phyloP scores from a whole-genome alignment of 2,113 vertebrate species.

The Erpornis zantholeuca region DNA sequence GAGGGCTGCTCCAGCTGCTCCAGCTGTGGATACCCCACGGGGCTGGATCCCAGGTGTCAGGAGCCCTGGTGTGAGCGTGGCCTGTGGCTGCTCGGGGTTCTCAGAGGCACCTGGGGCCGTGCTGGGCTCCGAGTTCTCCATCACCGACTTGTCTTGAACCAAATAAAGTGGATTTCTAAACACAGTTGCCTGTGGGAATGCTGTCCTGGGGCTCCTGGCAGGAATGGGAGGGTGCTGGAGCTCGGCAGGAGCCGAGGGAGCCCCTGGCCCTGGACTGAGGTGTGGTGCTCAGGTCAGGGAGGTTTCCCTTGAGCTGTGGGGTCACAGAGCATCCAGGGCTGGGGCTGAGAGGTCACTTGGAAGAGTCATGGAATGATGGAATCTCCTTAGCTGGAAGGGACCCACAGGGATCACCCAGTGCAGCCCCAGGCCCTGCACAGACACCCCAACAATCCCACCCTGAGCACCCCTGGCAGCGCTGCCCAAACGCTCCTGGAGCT shows the following conservation, averaged over 20 bases:
- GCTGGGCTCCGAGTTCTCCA: background rate
- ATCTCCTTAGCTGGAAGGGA: background rate
- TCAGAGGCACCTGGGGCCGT: fast-evolving
- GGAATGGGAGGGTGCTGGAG: background rate
- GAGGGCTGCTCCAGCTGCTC: background rate
- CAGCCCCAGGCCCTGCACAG: background rate
- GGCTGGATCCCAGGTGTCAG: background rate
- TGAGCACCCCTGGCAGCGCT: fast-evolving
- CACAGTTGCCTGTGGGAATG: background rate
- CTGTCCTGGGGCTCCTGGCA: fast-evolving
- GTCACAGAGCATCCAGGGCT: background rate
- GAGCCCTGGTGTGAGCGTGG: fast-evolving
- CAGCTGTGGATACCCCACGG: background rate
- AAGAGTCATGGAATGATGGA: background rate
- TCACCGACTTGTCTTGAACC: background rate
- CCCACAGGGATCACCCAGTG: background rate
- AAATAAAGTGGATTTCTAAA: constrained; percentile 33
- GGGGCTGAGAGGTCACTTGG: background rate
- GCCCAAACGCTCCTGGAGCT: background rate
- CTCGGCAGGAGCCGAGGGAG: background rate
- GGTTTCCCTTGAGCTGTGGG: background rate
- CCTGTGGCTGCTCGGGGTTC: background rate
- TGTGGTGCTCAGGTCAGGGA: background rate
- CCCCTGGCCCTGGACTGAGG: background rate
- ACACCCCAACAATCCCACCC: background rate